Evolutionary conservation across 2,888 invertebrate genomes (phyloP), one percentile per base, ranked within the genome.

Genomic region (Malthinus seriepunctatus): DNA sequence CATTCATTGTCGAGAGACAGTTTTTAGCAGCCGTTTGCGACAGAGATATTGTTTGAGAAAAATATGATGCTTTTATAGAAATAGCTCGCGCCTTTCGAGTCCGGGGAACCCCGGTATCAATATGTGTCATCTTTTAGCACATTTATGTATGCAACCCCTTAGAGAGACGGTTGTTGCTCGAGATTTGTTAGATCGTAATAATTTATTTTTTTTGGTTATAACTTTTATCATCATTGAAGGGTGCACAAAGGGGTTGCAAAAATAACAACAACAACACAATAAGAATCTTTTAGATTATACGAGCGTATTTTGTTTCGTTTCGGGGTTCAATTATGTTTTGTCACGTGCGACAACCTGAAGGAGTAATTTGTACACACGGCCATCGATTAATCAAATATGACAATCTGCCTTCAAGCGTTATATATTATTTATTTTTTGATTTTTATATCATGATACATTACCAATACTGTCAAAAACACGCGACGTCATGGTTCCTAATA

Each of bases 1-100:
- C 74, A 73, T 73, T 73, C 71, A 73, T 73, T 71, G 70, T 66
- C 59, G 63, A 60, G 68, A 69, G 69, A 69, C 69, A 68, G 68
- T 66, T 66, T 67, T 68, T 55, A 64, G 64, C 68, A 65, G 67
- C 64, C 58, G 67, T 64, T 65, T 57, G 60, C 67, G 69, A 65
- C 68, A 66, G 68, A 67, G 65, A 68, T 69, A 69, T 69, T 69
- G 67, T 66, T 67, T 60, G 63, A 53, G 67, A 61, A 67, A 68
- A 68, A 69, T 69, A 67, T 67, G 63, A 63, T 62, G 61, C 63
- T 63, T 63, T 63, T 62, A 65, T 33, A 62, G 59, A 63, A 63
- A 54, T 55, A 57, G 51, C 55, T 50, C 52, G 58, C 59, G 47
- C 63, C 45, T 54, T 49, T 34, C 37, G 44, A 62, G 52, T 62